Evolutionary conservation across 2,888 invertebrate genomes (phyloP).

Genomic region (Rotaria macrura): DNA sequence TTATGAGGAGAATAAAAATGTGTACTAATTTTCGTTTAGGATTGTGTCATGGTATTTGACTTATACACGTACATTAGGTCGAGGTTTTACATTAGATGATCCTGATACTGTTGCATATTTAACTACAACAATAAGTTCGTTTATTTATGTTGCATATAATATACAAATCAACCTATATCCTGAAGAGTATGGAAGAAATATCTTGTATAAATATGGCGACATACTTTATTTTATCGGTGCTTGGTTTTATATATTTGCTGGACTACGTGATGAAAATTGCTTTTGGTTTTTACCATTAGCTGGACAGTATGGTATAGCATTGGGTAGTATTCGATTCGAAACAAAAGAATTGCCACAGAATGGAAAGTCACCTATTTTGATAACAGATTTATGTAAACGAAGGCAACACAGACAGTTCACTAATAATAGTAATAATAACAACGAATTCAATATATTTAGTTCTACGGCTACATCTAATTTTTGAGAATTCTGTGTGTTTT

Average conservation of each 20-base stretch:
- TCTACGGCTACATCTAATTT: background rate
- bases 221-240: slow-evolving; percentile 17
- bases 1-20: background rate
- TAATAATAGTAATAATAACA: background rate
- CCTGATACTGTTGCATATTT: background rate
- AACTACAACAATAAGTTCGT: background rate
- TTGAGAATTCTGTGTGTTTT: background rate
- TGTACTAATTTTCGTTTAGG: background rate
- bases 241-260: background rate
- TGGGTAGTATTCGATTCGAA: background rate
- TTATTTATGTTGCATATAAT: background rate
- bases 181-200: background rate
- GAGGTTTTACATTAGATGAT: slow-evolving; percentile 13
- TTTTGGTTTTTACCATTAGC: slow-evolving; percentile 21
- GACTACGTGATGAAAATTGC: background rate
- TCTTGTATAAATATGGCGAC: background rate
- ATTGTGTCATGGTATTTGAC: background rate
- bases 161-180: background rate
- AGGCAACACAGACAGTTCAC: background rate
- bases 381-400: background rate
- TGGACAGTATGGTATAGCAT: slow-evolving; percentile 6
- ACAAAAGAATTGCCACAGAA: background rate
- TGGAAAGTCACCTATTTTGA: background rate
- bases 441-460: background rate
- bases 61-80: slow-evolving; percentile 4